Base-by-base conservation (phyloP, 2,797 vertebrate genomes). In the Cercopithecus neglectus region DNA sequence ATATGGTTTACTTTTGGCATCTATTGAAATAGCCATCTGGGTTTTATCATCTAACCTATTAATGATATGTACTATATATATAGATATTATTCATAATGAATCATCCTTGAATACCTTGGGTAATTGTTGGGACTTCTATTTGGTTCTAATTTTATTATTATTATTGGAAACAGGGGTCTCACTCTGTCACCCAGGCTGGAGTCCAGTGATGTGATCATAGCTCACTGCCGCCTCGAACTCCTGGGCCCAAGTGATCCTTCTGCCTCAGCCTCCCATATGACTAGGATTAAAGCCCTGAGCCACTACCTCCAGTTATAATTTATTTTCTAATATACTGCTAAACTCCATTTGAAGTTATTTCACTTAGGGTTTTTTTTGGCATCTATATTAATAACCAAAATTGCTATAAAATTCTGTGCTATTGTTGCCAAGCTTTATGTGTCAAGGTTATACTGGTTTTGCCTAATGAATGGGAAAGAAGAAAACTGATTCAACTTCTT, bases 101-200 rank as follows among this genome's bases (percentile, higher is more conserved):
- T 75, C 80, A 96, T 92, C 82, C 83, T 95, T 97, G 86, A 95
- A 95, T 97, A 91, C 67, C 75, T 93, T n/a, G 36, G 41, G 59
- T 87, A 95, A 93, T 33, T 95, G 17, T 39, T 82, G 55, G 11
- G 75, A 92, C 28, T 93, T 96, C 28, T 67, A 86, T 59, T 85
- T 84, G 46, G 5, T 76, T 22, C 33, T 87, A 81, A 86, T 84
- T 96, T 92, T 72, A 72, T 22, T 36, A 72, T 72, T 39, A 36
- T 72, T 22, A 36, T 72, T 22, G 22, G 21, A 72, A 39, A 72
- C 36, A 72, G n/a, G 9, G 5, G 10, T 72, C 67, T 39, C 36
- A 24, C 21, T 72, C 67, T 1, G 10, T 72, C n/a, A 72, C 21
- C 67, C 36, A 39, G 36, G 67, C 36, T 72, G 21, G 67, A 39